phyloP scores from a whole-genome alignment of 2,888 invertebrate genomes.

The Cyrtodaria siliqua region DNA sequence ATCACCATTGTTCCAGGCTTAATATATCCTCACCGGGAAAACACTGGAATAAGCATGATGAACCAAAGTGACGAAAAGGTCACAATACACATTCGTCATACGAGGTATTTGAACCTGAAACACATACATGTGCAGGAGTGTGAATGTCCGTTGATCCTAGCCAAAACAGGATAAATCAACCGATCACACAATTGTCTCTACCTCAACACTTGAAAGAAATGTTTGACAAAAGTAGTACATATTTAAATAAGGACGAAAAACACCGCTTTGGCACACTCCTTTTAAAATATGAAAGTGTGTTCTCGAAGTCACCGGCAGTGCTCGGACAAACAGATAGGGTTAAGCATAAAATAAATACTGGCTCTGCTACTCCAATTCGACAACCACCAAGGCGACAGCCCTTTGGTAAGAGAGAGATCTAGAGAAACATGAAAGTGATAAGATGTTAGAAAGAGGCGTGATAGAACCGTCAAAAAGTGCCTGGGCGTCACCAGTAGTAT shows the following conservation, averaged over 20 bases:
- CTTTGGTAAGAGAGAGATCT: conserved; percentile 26
- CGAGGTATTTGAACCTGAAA: no score
- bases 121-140: conserved; percentile 3
- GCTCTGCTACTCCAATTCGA: conserved; percentile 19
- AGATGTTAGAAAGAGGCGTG: conserved; percentile 30
- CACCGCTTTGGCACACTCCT: conserved; percentile 6
- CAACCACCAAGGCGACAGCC: conserved; percentile 40
- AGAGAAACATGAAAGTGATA: conserved; percentile 28
- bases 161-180: not conserved
- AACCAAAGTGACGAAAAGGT: conserved; percentile 10
- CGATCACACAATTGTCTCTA: not conserved
- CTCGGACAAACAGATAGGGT: conserved; percentile 31
- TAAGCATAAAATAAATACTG: conserved; percentile 46
- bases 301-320: conserved; percentile 39
- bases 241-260: conserved; percentile 7
- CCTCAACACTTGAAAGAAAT: conserved; percentile 34
- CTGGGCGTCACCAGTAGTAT: conserved; percentile 42
- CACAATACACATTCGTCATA: not conserved
- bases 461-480: conserved; percentile 50
- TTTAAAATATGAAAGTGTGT: conserved; percentile 22
- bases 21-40: conserved; percentile 8
- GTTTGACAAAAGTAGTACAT: conserved; percentile 25
- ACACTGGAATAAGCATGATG: conserved; percentile 9
- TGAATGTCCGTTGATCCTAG: no score
- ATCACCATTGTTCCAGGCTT: conserved; percentile 10